Evolutionary conservation across 2,113 vertebrate genomes (phyloP).

Genomic region (Otus sunia): DNA sequence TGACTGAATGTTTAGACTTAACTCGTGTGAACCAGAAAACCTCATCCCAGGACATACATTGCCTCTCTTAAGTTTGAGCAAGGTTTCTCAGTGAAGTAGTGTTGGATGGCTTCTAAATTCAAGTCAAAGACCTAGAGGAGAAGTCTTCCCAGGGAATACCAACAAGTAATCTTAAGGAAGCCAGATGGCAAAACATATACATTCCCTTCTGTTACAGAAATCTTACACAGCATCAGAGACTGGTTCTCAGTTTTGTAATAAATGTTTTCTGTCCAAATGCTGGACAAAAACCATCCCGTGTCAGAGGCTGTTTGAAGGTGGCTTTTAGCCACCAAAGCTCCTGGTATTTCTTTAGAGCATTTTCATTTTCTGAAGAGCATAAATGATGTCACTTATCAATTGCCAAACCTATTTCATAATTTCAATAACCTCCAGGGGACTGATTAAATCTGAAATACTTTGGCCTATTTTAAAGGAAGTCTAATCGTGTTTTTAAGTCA

Average conservation of each 20-base stretch:
- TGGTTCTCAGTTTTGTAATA: background rate
- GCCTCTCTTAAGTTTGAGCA: background rate
- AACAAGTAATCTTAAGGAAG: background rate
- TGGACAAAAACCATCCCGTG: background rate
- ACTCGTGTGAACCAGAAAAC: background rate
- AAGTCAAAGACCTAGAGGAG: background rate
- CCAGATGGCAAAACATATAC: background rate
- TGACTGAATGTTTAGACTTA: background rate
- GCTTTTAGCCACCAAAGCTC: conserved; percentile 25
- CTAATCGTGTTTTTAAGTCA: conserved; percentile 69
- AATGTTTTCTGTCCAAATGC: background rate
- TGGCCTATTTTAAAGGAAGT: conserved; percentile 47
- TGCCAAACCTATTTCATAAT: conserved; percentile 58
- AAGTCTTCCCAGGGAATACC: background rate
- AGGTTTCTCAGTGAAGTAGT: background rate
- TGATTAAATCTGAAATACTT: conserved; percentile 63
- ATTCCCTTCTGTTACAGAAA: background rate
- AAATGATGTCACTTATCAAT: conserved; percentile 30
- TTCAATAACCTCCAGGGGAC: conserved; percentile 47
- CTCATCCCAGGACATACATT: background rate
- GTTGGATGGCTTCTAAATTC: background rate
- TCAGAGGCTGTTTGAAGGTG: background rate
- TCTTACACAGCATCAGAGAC: background rate
- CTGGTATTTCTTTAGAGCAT: background rate
- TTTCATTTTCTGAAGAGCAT: conserved; percentile 29